These are phyloP conservation scores for Unio delphinus DNA, from an alignment of 2,888 invertebrate species.

Conservation along the genomic window DNA sequence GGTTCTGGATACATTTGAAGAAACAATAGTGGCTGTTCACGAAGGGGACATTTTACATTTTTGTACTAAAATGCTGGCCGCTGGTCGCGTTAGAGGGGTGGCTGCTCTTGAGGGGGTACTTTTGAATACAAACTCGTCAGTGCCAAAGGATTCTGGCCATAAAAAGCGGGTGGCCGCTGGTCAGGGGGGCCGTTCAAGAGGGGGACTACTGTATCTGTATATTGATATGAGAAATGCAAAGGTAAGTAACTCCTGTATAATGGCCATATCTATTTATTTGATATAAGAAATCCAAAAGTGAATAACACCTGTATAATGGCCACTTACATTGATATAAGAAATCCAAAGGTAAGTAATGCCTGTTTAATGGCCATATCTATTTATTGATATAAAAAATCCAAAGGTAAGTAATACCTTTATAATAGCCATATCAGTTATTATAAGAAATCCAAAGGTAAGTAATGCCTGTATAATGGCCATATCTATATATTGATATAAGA, in stretches of 20 bases:
- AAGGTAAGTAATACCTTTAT: constrained; percentile 50
- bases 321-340: constrained; percentile 76
- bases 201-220: constrained; percentile 10
- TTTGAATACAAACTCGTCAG: too few relatives aligned
- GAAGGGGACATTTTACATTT: too few relatives aligned
- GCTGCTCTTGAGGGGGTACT: too few relatives aligned
- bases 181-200: too few relatives aligned
- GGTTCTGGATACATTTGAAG: too few relatives aligned
- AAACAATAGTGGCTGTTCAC: too few relatives aligned
- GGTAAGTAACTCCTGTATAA: constrained; percentile 41
- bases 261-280: constrained; percentile 67
- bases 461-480: background rate
- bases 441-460: constrained; percentile 74
- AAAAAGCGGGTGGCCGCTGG: too few relatives aligned
- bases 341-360: constrained; percentile 66
- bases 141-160: too few relatives aligned
- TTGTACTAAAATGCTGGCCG: too few relatives aligned
- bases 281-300: constrained; percentile 75
- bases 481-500: too few relatives aligned
- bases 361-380: constrained; percentile 53
- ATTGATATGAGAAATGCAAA: constrained; percentile 77
- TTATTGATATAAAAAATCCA: constrained; percentile 79
- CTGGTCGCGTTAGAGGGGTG: too few relatives aligned
- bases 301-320: constrained; percentile 4
- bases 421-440: constrained; percentile 45